These are phyloP conservation scores for Peromyscus nudipes DNA, from an alignment of 2,797 vertebrate species.

Conservation along the genomic window DNA sequence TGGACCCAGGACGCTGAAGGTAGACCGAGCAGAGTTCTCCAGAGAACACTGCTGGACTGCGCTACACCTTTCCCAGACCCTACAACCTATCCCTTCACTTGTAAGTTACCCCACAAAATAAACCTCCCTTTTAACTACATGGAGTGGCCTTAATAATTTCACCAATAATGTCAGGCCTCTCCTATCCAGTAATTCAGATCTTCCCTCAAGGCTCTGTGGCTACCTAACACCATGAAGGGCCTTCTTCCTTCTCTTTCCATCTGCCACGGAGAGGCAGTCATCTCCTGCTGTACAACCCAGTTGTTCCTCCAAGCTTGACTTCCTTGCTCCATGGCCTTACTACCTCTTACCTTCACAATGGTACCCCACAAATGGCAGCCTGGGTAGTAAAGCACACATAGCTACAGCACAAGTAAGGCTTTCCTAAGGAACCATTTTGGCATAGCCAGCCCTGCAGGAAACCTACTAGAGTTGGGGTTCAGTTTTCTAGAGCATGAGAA, in stretches of 20 bases:
- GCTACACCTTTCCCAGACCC: no score
- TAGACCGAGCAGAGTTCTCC: no score
- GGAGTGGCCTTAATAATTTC: no score
- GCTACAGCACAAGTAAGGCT: not conserved
- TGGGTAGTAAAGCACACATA: conserved; percentile 26
- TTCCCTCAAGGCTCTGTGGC: fast-evolving
- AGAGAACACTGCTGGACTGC: no score
- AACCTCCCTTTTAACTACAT: no score
- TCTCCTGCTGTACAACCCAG: not conserved
- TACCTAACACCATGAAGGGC: not conserved
- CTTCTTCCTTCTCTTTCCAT: not conserved
- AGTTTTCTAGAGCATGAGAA: conserved; percentile 49
- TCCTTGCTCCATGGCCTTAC: conserved; percentile 64
- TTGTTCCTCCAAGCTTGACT: conserved; percentile 37
- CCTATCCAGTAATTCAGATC: fast-evolving
- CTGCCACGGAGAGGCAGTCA: not conserved
- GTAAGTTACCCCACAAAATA: no score
- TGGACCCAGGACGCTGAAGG: no score
- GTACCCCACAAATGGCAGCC: conserved; percentile 77
- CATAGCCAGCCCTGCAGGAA: not conserved
- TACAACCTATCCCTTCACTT: no score
- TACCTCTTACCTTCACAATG: conserved; percentile 70
- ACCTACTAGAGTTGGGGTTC: conserved; percentile 31
- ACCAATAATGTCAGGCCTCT: not conserved
- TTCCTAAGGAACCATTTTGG: not conserved